Conservation (phyloP, 2,797 vertebrate genomes). For the Rallus crepitans region DNA sequence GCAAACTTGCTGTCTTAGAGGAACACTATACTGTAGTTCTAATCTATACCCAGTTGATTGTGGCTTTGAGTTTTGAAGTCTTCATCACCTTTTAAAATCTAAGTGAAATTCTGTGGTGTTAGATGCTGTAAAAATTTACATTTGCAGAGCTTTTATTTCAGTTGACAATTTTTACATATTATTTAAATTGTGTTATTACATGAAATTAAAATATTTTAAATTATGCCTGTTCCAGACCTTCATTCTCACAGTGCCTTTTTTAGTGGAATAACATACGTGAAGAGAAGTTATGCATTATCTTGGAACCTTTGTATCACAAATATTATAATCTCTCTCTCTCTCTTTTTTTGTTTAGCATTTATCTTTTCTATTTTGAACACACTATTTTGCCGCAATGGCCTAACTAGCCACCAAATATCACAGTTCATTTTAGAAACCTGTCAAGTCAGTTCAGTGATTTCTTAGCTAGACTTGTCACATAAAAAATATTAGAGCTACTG, state of each 20-base stretch:
- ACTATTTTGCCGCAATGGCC: neutral
- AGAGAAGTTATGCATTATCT: neutral
- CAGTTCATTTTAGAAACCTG: constrained; percentile 25
- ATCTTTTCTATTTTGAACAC: neutral
- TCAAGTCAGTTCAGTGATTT: neutral
- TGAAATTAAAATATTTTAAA: neutral
- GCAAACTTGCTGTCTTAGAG: neutral
- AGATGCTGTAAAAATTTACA: neutral
- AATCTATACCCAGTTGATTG: neutral
- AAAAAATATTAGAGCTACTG: neutral
- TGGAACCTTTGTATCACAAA: neutral
- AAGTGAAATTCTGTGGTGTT: neutral
- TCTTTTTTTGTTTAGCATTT: neutral
- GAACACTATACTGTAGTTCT: neutral
- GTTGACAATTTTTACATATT: neutral
- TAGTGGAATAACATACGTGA: neutral
- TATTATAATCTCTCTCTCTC: neutral
- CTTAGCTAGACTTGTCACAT: neutral
- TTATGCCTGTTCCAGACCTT: neutral
- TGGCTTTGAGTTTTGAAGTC: neutral
- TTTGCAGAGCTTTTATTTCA: neutral
- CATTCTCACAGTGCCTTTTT: neutral
- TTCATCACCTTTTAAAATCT: neutral
- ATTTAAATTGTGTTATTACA: neutral
- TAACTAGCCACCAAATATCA: neutral